Evolutionary conservation across 2,113 vertebrate species (phyloP).

Genomic region (Progne subis): DNA sequence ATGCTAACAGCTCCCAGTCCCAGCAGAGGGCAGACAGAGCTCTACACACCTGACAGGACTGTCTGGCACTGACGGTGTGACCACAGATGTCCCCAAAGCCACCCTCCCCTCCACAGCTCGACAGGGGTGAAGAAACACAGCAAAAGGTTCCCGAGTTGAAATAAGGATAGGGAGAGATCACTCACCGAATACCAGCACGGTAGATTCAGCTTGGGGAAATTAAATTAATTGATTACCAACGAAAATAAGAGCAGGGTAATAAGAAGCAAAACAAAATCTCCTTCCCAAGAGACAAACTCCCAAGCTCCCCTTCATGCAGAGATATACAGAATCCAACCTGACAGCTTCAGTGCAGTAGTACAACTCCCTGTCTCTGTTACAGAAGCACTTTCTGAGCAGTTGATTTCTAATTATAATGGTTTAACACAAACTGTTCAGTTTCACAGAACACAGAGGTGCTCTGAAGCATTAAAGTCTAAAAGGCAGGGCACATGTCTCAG

Average conservation of each 20-base stretch:
- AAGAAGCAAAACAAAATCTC: neutral
- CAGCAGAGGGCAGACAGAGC: neutral
- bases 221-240: neutral
- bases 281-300: neutral
- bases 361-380: neutral
- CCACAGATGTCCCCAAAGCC: neutral
- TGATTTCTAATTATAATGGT: neutral
- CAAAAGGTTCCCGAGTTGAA: neutral
- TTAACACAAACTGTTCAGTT: neutral
- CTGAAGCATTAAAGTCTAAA: neutral
- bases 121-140: neutral
- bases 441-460: neutral
- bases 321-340: fast-evolving
- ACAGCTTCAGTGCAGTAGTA: neutral
- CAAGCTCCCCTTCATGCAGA: neutral
- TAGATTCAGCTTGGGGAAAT: neutral
- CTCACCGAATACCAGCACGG: fast-evolving
- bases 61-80: neutral
- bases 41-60: neutral
- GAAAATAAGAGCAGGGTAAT: neutral
- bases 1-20: neutral
- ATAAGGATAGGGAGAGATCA: neutral
- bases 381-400: neutral
- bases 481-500: neutral
- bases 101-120: neutral